phyloP scores from a whole-genome alignment of 2,888 invertebrate species.

The Neuroscelio doddi region DNA sequence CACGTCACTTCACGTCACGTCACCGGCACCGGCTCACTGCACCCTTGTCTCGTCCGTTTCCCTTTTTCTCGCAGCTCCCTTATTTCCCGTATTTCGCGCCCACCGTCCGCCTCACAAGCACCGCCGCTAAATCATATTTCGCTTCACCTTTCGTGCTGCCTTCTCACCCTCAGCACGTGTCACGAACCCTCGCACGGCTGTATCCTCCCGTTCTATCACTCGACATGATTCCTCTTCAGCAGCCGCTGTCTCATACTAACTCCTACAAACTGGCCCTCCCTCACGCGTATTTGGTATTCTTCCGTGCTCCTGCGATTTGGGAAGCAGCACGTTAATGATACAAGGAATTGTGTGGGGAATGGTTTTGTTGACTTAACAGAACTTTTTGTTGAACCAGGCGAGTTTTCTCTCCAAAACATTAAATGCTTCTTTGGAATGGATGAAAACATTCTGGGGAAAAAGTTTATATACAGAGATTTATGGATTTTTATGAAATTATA shows the following conservation, averaged over 20 bases:
- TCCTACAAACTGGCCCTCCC: conserved; percentile 14
- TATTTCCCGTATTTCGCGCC: conserved; percentile 14
- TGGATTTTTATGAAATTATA: too few species aligned
- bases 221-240: conserved; percentile 40
- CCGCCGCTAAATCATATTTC: conserved; percentile 11
- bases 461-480: too few species aligned
- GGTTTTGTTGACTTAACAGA: too few species aligned
- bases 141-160: neutral
- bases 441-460: too few species aligned
- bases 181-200: conserved; percentile 23
- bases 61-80: conserved; percentile 29
- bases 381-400: too few species aligned
- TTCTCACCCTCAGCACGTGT: conserved; percentile 28
- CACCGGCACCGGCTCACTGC: conserved; percentile 39
- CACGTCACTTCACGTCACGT: conserved; percentile 57
- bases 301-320: conserved; percentile 23
- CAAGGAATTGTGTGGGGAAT: too few species aligned
- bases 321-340: too few species aligned
- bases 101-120: conserved; percentile 20
- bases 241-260: conserved; percentile 6
- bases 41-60: conserved; percentile 48
- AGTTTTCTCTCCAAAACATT: too few species aligned
- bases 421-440: too few species aligned
- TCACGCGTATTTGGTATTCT: conserved; percentile 36
- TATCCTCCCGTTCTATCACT: conserved; percentile 34